These are phyloP conservation scores for Acrobasis repandana DNA, from an alignment of 2,888 invertebrate genomes.

Conservation along the genomic window DNA sequence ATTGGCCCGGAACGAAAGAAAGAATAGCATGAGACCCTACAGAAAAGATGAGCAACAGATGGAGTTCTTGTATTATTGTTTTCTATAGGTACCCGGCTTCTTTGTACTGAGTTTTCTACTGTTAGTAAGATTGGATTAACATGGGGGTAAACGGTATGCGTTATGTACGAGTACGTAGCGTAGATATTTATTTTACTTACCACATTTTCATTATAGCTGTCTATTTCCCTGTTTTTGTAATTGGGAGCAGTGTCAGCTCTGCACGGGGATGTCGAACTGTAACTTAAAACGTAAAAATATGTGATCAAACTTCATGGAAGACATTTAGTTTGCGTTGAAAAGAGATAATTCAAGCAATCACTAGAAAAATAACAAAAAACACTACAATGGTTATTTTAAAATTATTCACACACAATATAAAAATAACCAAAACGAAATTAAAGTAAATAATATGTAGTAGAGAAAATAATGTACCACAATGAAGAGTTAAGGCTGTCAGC, in stretches of 20 bases:
- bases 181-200: constrained; percentile 35
- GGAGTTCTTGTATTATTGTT: too few relatives aligned
- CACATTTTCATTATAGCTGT: constrained; percentile 48
- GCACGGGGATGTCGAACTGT: constrained; percentile 82
- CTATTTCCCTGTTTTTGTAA: constrained; percentile 52
- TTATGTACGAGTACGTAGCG: too few relatives aligned
- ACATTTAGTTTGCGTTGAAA: too few relatives aligned
- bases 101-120: too few relatives aligned
- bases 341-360: not conserved
- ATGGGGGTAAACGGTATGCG: too few relatives aligned
- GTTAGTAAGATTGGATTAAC: too few relatives aligned
- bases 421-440: not conserved
- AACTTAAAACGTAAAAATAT: constrained; percentile 50
- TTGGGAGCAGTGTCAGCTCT: constrained; percentile 80
- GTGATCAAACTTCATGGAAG: constrained; percentile 8
- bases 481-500: constrained; percentile 79
- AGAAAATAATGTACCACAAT: constrained; percentile 53
- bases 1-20: too few relatives aligned
- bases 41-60: too few relatives aligned
- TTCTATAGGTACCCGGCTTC: too few relatives aligned
- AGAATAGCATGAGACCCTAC: too few relatives aligned
- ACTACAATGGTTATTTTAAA: too few relatives aligned
- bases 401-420: too few relatives aligned
- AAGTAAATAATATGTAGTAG: not conserved
- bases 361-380: not conserved